These are phyloP conservation scores for Ophthalmolycus amberensis DNA, from an alignment of 2,113 vertebrate species.

Conservation along the genomic window DNA sequence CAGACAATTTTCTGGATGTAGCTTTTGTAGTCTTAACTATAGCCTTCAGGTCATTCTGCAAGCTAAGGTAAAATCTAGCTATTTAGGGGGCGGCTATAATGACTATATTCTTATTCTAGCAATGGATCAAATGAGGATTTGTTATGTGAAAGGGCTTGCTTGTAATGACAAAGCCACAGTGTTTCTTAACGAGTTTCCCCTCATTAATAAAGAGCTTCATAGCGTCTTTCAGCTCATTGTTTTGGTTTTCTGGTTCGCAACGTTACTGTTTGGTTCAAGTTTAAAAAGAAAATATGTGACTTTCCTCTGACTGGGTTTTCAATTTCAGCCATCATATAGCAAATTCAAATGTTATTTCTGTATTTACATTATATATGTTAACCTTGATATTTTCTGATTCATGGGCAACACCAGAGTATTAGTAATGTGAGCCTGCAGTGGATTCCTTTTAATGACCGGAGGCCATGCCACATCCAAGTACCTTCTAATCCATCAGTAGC, in stretches of 20 bases:
- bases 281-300: neutral
- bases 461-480: slow-evolving; percentile 35
- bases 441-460: slow-evolving; percentile 25
- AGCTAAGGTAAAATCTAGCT: neutral
- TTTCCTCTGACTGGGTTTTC: neutral
- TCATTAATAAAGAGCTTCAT: neutral
- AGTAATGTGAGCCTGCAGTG: slow-evolving; percentile 11
- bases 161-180: neutral
- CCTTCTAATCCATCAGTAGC: slow-evolving; percentile 56
- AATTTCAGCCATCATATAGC: neutral
- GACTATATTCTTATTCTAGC: neutral
- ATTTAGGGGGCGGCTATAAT: neutral
- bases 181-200: neutral
- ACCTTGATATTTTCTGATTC: neutral
- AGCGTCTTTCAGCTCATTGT: neutral
- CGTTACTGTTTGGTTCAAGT: neutral
- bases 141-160: neutral
- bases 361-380: neutral
- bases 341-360: neutral
- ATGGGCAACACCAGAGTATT: neutral
- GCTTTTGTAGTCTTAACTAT: neutral
- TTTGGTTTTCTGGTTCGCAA: neutral
- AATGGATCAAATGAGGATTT: neutral
- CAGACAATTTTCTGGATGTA: slow-evolving; percentile 1
- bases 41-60: neutral